Conservation (phyloP, 2,797 vertebrate genomes). For the Allobates femoralis region DNA sequence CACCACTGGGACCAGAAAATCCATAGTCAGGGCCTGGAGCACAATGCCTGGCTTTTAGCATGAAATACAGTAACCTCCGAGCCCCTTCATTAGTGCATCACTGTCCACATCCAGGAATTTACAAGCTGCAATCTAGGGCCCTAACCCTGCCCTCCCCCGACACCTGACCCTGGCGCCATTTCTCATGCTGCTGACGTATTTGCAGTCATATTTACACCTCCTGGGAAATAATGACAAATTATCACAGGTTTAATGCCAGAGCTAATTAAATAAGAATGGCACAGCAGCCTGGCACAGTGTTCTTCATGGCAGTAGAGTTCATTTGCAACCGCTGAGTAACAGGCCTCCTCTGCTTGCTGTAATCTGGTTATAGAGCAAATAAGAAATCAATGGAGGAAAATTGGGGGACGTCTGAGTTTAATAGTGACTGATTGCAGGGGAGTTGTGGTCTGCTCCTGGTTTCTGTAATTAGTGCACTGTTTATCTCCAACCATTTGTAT, state of each 20-base stretch:
- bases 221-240: not conserved
- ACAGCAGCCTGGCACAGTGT: not conserved
- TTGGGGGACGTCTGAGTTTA: slow-evolving; percentile 22
- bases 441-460: not conserved
- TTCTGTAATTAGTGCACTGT: not conserved
- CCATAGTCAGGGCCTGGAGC: not conserved
- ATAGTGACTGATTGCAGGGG: slow-evolving; percentile 9
- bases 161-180: not conserved
- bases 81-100: not conserved
- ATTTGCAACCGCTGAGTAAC: slow-evolving; percentile 1
- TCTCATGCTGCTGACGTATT: not conserved
- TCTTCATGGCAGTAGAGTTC: slow-evolving; percentile 5
- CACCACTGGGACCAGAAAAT: slow-evolving; percentile 21
- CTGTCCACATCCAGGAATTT: not conserved
- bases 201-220: not conserved
- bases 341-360: slow-evolving; percentile 5
- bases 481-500: not conserved
- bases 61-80: slow-evolving; percentile 20
- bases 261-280: not conserved
- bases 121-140: not conserved
- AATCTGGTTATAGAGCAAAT: slow-evolving; percentile 44
- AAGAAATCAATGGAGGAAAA: slow-evolving; percentile 19
- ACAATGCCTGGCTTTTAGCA: slow-evolving; percentile 4
- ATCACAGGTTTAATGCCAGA: not conserved
- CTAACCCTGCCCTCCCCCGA: not conserved